Evolutionary conservation across 1,140 invertebrate species (phyloP), one percentile per base, ranked within the genome.

Genomic region (Drosophila baimaii): DNA sequence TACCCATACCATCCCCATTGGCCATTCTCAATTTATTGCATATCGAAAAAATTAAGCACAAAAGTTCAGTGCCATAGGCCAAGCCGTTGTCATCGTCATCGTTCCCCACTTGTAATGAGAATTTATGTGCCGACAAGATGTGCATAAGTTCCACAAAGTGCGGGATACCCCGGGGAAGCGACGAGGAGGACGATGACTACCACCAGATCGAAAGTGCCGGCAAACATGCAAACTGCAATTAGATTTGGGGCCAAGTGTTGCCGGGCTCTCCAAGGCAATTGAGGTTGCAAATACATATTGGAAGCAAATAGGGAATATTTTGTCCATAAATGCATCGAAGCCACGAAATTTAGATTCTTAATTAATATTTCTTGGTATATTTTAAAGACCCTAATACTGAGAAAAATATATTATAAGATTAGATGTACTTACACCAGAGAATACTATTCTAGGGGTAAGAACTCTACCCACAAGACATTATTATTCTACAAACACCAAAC

Each of bases 41-140:
- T 86, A 86, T 86, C 79, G 76, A 73, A 77, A 80, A 88, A 89
- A 86, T 89, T 88, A 80, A 88, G 84, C 84, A 88, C 80, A 88
- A 89, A 89, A 89, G 77, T 88, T 88, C 83, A 88, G 82, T 88
- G 82, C 82, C 82, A 86, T 77, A 75, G 75, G 82, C 64, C 69
- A 85, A 68, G 81, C 65, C 68, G 68, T 73, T 62, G 62, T 79
- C 63, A 72, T 37, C 35, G 55, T 52, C 55, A 57, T 65, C 44
- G 71, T 72, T 65, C 37, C 37, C 73, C 43, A 77, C 55, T 81
- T 77, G 66, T 89, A 88, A 88, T 88, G 84, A 88, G 84, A 88
- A 88, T 88, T 88, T 88, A 88, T 88, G 84, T 89, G 77, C 84
- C 73, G 80, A 64, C 77, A 77, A 75, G 69, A 74, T 73, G 77